A percentile compares a stretch with the other conserved stretches of the same genome.
These are phyloP conservation scores for Stomatorhinus walkeri DNA, from an alignment of 2,797 vertebrate species.

Conservation along the genomic window DNA sequence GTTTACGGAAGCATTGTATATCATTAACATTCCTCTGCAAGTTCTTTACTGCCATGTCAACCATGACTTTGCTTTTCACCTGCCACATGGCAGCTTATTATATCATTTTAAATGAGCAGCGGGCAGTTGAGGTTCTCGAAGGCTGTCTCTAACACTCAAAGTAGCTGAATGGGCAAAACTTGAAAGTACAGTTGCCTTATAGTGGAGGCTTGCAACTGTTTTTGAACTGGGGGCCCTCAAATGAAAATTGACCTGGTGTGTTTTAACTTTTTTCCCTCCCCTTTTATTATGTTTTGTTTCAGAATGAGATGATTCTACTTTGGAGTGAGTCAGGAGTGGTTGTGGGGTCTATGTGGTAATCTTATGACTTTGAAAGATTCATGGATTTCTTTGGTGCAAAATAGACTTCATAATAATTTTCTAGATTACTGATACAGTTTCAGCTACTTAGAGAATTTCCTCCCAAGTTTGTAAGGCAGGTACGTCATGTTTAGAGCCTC, in stretches of 20 bases:
- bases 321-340: neutral
- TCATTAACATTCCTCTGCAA: neutral
- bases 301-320: neutral
- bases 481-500: neutral
- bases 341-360: neutral
- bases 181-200: neutral
- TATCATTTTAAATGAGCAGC: neutral
- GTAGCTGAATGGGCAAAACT: conserved; percentile 12
- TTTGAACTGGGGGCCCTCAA: neutral
- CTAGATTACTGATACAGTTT: neutral
- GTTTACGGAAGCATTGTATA: conserved; percentile 7
- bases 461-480: neutral
- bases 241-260: neutral
- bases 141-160: neutral
- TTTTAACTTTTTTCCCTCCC: neutral
- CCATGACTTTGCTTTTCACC: neutral
- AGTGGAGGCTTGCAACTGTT: neutral
- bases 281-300: neutral
- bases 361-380: neutral
- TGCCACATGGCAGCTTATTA: conserved; percentile 9
- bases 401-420: neutral
- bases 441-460: neutral
- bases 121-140: neutral
- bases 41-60: neutral
- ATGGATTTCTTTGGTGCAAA: neutral